phyloP scores from a whole-genome alignment of 2,888 invertebrate genomes.

The Mesorhabditis belari region DNA sequence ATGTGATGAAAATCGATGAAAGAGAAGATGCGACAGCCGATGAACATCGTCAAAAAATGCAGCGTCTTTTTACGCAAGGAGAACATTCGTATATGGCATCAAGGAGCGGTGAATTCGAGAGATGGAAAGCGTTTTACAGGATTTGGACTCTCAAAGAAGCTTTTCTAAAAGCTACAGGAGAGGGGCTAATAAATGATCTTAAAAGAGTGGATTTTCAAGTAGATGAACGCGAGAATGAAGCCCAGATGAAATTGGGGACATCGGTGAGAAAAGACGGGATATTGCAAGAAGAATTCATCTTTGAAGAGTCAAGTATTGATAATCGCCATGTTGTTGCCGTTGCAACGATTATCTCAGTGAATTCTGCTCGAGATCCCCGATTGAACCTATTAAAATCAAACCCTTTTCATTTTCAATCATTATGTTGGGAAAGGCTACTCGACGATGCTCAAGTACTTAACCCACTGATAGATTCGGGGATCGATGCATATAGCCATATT shows the following conservation, averaged over 20 bases:
- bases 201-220: conserved; percentile 38
- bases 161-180: conserved; percentile 51
- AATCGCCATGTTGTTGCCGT: conserved; percentile 44
- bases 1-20: conserved; percentile 49
- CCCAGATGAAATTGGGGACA: too few species aligned
- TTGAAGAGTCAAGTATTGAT: conserved; percentile 48
- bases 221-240: too few species aligned
- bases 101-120: conserved; percentile 26
- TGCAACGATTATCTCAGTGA: too few species aligned
- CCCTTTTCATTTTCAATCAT: too few species aligned
- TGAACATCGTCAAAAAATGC: conserved; percentile 15
- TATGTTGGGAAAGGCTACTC: background rate
- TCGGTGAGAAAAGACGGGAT: conserved; percentile 24
- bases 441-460: background rate
- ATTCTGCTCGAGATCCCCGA: conserved; percentile 1
- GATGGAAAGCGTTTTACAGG: conserved; percentile 35
- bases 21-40: conserved; percentile 15
- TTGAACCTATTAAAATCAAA: too few species aligned
- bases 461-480: background rate
- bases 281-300: conserved; percentile 34
- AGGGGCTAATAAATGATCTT: conserved; percentile 46
- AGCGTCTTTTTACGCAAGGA: conserved; percentile 19
- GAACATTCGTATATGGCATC: conserved; percentile 33
- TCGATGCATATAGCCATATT: background rate
- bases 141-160: conserved; percentile 52